phyloP scores from a whole-genome alignment of 2,113 vertebrate genomes.

The Loxodonta africana region DNA sequence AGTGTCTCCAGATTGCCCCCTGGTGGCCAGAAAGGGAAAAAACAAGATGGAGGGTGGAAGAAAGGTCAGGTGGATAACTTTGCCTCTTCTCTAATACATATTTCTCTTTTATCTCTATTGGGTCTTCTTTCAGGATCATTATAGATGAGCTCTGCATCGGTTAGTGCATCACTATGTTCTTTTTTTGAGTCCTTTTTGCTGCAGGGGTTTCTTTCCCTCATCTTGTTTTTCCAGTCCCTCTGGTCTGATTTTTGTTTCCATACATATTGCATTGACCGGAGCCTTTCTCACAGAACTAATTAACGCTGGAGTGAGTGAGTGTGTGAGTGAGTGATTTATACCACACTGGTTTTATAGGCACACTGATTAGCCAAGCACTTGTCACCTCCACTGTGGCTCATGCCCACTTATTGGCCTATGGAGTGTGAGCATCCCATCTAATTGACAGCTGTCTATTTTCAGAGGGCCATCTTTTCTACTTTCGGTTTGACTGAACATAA shows the following conservation, averaged over 20 bases:
- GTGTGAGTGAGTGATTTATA: neutral
- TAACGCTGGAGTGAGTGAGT: neutral
- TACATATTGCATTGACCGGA: neutral
- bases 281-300: neutral
- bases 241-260: neutral
- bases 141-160: neutral
- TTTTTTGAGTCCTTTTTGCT: neutral
- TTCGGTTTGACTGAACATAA: conserved; percentile 61
- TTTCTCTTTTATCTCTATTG: neutral
- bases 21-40: conserved; percentile 67
- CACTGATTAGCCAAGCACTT: conserved; percentile 61
- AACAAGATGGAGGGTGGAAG: neutral
- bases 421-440: neutral
- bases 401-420: conserved; percentile 23
- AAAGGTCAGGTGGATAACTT: neutral
- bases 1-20: conserved; percentile 66
- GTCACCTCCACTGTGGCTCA: conserved; percentile 53
- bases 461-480: conserved; percentile 71
- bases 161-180: neutral
- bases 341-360: conserved; percentile 21
- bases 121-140: neutral
- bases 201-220: neutral
- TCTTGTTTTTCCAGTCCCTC: neutral
- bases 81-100: neutral
- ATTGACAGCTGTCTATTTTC: conserved; percentile 81